These are phyloP conservation scores for Picus viridis DNA, from an alignment of 2,797 vertebrate species.

Conservation along the genomic window DNA sequence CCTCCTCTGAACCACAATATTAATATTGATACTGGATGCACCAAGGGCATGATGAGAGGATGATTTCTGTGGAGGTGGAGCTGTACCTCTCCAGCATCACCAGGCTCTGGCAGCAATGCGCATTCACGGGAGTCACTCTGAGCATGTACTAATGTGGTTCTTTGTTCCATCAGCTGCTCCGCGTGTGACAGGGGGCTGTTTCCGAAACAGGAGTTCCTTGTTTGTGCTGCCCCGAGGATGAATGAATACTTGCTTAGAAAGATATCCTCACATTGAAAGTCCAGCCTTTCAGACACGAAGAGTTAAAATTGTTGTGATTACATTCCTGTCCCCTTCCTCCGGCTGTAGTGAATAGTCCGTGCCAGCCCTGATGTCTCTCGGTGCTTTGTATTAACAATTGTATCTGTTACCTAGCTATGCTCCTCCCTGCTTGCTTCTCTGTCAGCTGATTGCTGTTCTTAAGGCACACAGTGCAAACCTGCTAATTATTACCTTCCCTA, in stretches of 20 bases:
- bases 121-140: background rate
- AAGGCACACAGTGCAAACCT: background rate
- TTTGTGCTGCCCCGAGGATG: background rate
- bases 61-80: background rate
- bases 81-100: background rate
- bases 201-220: slow-evolving; percentile 9
- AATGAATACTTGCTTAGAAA: background rate
- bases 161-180: slow-evolving; percentile 46
- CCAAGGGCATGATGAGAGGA: accelerated
- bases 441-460: background rate
- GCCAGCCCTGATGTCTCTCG: background rate
- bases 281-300: background rate
- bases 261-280: background rate
- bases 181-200: background rate
- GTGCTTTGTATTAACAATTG: background rate
- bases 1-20: background rate
- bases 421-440: background rate
- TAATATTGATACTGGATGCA: background rate
- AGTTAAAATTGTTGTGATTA: background rate
- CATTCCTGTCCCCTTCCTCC: background rate
- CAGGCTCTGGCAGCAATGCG: background rate
- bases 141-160: background rate
- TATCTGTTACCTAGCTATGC: background rate
- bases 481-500: background rate
- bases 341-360: background rate